phyloP scores from a whole-genome alignment of 2,888 invertebrate species.

The Phyllotreta striolata region DNA sequence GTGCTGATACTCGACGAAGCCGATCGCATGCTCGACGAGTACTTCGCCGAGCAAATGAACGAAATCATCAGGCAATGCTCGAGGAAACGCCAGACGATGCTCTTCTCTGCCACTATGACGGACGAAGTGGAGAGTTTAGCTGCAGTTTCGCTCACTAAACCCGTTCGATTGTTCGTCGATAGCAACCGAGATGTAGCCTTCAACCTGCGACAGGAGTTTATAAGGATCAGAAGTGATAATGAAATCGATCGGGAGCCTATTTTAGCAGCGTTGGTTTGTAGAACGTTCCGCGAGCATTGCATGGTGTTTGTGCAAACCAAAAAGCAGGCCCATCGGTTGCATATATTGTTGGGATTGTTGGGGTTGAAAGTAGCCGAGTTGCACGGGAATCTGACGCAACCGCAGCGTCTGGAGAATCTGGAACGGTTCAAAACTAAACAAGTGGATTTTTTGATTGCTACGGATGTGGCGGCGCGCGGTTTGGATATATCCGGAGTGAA shows the following conservation, averaged over 20 bases:
- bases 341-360: constrained; percentile 88
- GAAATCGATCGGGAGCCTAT: constrained; percentile 94
- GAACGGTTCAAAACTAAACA: constrained; percentile 86
- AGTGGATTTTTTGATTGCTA: constrained; percentile 84
- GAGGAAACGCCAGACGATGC: constrained; percentile 90
- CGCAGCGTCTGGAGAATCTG: constrained; percentile 89
- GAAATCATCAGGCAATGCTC: constrained; percentile 95
- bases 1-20: constrained; percentile 83
- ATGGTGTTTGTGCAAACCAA: constrained; percentile 98
- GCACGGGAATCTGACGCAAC: constrained; percentile 96
- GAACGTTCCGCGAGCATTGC: constrained; percentile 90
- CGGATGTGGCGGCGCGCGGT: constrained; percentile 92
- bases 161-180: constrained; percentile 95
- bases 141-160: constrained; percentile 89
- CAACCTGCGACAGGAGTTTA: constrained; percentile 95
- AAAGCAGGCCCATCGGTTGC: constrained; percentile 91
- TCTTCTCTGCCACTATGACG: constrained; percentile 99
- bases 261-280: constrained; percentile 79
- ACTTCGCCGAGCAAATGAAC: constrained; percentile 99
- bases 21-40: constrained; percentile 95
- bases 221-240: constrained; percentile 86
- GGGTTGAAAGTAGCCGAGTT: constrained; percentile 89
- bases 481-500: constrained; percentile 96
- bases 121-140: constrained; percentile 95
- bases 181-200: constrained; percentile 95